Conservation (phyloP, 2,113 vertebrate genomes). For the Paradisaea rubra region DNA sequence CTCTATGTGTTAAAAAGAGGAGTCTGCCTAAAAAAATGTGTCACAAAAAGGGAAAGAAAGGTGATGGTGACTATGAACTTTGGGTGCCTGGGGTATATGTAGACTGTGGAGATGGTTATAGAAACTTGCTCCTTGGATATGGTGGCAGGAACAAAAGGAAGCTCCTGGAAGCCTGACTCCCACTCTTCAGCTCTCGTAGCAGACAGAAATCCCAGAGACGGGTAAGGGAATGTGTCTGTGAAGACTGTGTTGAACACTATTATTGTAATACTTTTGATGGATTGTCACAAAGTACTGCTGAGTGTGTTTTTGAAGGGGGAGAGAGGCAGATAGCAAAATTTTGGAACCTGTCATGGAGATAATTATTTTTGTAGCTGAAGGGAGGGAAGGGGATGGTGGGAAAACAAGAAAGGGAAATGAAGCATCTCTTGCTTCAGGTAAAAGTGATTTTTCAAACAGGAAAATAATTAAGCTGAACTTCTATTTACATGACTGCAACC, state of each 20-base stretch:
- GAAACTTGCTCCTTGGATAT: background rate
- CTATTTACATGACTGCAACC: background rate
- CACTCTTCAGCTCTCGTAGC: background rate
- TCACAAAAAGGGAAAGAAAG: background rate
- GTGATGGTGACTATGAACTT: background rate
- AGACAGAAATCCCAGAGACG: background rate
- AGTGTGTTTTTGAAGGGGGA: background rate
- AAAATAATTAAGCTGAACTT: slow-evolving; percentile 29
- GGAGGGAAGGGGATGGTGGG: background rate
- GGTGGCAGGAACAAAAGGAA: background rate
- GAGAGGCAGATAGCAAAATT: background rate
- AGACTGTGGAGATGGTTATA: background rate
- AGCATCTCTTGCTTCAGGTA: background rate
- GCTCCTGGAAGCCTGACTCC: background rate
- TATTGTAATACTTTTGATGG: background rate
- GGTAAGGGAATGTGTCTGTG: background rate
- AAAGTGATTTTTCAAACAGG: background rate
- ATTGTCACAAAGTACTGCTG: slow-evolving; percentile 15
- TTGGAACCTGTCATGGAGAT: background rate
- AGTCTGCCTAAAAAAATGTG: background rate
- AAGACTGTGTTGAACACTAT: background rate
- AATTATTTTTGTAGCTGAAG: slow-evolving; percentile 25
- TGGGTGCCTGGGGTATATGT: background rate
- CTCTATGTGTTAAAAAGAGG: background rate
- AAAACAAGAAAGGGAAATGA: slow-evolving; percentile 1